Conservation (phyloP, 2,113 vertebrate species). For the Merops nubicus region DNA sequence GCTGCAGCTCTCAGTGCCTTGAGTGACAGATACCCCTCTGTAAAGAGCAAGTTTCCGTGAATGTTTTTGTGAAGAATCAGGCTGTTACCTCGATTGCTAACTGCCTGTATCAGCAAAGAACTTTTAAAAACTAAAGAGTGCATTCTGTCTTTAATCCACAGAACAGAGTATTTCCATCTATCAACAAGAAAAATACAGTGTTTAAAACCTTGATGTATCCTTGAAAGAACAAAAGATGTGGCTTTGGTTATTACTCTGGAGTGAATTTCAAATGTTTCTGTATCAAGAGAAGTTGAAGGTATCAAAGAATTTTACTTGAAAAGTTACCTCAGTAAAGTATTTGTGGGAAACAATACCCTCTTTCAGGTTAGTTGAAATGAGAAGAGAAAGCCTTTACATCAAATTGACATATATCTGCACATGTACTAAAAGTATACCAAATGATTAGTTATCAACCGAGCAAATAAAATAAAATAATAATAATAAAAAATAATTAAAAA, state of each 20-base stretch:
- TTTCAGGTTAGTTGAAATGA: background rate
- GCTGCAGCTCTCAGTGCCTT: background rate
- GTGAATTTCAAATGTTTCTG: background rate
- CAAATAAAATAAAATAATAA: background rate
- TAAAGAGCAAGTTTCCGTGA: background rate
- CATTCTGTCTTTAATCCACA: slow-evolving; percentile 10
- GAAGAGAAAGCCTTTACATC: background rate
- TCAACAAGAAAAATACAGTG: background rate
- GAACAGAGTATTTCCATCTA: slow-evolving; percentile 6
- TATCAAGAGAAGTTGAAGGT: background rate
- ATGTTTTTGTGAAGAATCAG: slow-evolving; percentile 57
- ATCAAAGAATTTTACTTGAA: slow-evolving; percentile 1
- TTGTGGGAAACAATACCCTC: background rate
- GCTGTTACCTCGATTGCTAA: slow-evolving; percentile 44
- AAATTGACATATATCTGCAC: background rate
- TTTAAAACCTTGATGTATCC: slow-evolving; percentile 12
- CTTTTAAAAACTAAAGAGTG: background rate
- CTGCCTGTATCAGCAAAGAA: slow-evolving; percentile 49
- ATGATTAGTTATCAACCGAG: background rate
- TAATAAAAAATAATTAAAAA: too few species aligned
- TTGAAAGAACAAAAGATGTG: slow-evolving; percentile 28
- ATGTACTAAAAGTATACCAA: background rate
- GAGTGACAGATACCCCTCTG: background rate
- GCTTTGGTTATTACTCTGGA: background rate
- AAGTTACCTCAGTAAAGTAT: background rate